Evolutionary conservation across 2,888 invertebrate species (phyloP).

Genomic region (Heliconius sara): DNA sequence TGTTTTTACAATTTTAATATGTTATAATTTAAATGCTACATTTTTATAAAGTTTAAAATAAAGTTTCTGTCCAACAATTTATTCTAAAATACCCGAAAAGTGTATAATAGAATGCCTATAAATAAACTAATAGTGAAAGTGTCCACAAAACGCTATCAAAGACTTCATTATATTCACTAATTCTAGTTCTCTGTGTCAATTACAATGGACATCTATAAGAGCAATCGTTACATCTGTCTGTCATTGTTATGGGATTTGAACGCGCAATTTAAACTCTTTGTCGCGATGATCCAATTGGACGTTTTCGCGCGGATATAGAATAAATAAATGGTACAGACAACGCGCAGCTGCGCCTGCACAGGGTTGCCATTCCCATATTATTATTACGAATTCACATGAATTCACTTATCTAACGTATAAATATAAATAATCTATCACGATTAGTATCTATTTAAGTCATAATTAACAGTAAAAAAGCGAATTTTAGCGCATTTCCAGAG

Average conservation of each 20-base stretch:
- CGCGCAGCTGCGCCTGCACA: constrained; percentile 78
- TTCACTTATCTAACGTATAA: not conserved
- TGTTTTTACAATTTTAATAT: no score
- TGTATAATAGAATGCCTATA: not conserved
- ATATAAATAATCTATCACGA: constrained; percentile 4
- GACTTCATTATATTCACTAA: constrained; percentile 8
- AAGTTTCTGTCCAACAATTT: not conserved
- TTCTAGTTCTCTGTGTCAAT: constrained; percentile 2
- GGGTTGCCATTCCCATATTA: constrained; percentile 35
- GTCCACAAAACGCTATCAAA: not conserved
- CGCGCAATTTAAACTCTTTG: constrained; percentile 83
- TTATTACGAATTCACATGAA: constrained; percentile 15
- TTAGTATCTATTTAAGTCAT: not conserved
- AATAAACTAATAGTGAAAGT: constrained; percentile 1
- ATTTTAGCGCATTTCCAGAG: not conserved
- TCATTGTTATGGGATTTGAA: constrained; percentile 75
- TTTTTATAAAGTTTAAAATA: not conserved
- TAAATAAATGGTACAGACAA: constrained; percentile 78
- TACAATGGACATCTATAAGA: constrained; percentile 52
- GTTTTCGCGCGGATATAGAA: constrained; percentile 82
- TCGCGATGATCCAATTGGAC: constrained; percentile 79
- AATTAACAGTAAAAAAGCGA: constrained; percentile 3
- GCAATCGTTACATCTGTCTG: constrained; percentile 75
- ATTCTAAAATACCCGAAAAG: not conserved
- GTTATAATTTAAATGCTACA: no score